These are phyloP conservation scores for Bugula neritina DNA, from an alignment of 2,888 invertebrate species.

Conservation along the genomic window DNA sequence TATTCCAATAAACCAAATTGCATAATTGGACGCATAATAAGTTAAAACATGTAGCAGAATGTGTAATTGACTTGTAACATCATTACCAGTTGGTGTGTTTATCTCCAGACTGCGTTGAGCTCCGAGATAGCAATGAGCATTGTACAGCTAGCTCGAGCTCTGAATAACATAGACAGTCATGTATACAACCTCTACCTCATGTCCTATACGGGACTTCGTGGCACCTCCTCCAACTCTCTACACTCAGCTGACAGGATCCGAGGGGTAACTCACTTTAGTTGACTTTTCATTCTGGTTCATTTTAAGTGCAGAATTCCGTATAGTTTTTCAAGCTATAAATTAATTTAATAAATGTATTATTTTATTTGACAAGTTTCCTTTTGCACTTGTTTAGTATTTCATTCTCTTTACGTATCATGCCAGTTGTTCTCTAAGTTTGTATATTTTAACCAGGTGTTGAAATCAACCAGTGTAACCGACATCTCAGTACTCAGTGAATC, in stretches of 20 bases:
- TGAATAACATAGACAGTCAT: not conserved
- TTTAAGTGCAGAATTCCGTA: not conserved
- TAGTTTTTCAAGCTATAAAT: no score
- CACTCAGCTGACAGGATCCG: conserved; percentile 1
- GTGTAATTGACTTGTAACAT: no score
- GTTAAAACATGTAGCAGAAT: no score
- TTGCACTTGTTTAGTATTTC: no score
- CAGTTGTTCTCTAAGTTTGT: no score
- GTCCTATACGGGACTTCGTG: conserved; percentile 9
- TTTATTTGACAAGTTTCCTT: no score
- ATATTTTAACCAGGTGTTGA: no score
- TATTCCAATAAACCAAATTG: no score
- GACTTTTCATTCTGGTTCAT: not conserved
- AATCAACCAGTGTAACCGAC: conserved; percentile 21
- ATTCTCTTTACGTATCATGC: no score
- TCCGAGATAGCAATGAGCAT: not conserved
- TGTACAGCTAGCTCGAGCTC: not conserved
- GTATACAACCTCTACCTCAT: conserved; percentile 18
- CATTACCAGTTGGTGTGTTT: no score
- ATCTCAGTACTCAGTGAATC: conserved; percentile 15
- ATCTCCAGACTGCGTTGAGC: not conserved
- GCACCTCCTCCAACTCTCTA: conserved; percentile 1
- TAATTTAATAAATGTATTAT: no score
- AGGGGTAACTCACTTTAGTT: conserved; percentile 5
- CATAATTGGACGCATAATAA: no score